Conservation (phyloP, 2,113 vertebrate genomes). For the Chaenocephalus aceratus region DNA sequence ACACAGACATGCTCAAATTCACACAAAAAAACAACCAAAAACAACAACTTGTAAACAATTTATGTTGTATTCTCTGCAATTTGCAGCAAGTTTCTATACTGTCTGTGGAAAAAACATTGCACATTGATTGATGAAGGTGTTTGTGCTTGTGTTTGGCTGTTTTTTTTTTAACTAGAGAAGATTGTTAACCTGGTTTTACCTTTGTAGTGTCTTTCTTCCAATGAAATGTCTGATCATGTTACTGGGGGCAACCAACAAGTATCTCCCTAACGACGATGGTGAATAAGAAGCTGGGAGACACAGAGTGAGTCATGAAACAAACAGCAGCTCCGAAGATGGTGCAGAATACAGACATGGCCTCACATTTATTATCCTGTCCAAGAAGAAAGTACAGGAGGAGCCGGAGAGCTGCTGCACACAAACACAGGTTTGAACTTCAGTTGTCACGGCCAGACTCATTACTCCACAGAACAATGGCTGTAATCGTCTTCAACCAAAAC, state of each 20-base stretch:
- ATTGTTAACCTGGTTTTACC: not conserved
- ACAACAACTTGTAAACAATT: not conserved
- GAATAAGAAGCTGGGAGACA: slow-evolving; percentile 39
- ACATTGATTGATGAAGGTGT: not conserved
- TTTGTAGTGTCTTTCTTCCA: slow-evolving; percentile 30
- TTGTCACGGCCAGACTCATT: slow-evolving; percentile 61
- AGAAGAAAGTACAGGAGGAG: slow-evolving; percentile 15
- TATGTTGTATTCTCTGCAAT: not conserved
- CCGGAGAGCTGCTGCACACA: slow-evolving; percentile 1
- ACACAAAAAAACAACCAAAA: not conserved
- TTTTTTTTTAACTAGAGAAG: not conserved
- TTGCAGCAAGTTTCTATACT: not conserved
- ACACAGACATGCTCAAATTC: not conserved
- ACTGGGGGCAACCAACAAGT: slow-evolving; percentile 56
- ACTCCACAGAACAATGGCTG: slow-evolving; percentile 43
- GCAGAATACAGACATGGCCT: slow-evolving; percentile 32
- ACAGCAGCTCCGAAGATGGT: slow-evolving; percentile 7
- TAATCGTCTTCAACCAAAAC: slow-evolving; percentile 63
- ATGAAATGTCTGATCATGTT: slow-evolving; percentile 60
- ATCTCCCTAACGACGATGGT: slow-evolving; percentile 22
- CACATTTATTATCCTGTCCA: slow-evolving; percentile 40
- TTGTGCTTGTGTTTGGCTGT: not conserved
- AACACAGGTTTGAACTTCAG: slow-evolving; percentile 27
- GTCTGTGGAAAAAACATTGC: not conserved
- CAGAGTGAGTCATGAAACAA: slow-evolving; percentile 29